Conservation (phyloP, 2,113 vertebrate species). For the Odocoileus hemionus region DNA sequence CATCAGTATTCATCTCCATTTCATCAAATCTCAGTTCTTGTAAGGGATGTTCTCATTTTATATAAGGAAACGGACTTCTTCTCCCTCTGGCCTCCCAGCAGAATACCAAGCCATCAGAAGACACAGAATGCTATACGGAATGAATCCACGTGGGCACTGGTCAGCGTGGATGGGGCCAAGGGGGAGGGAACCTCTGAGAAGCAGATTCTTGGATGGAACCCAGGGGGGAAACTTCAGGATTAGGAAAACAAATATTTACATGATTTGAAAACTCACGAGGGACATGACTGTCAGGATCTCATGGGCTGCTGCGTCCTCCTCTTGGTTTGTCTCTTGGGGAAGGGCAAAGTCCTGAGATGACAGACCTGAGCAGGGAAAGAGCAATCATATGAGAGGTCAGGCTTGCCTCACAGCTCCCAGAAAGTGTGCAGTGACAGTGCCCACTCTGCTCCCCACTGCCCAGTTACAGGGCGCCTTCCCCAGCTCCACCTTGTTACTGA, state of each 20-base stretch:
- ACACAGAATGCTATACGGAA: neutral
- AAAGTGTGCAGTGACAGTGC: neutral
- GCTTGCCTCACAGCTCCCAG: neutral
- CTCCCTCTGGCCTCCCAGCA: neutral
- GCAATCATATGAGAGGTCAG: neutral
- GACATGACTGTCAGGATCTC: slow-evolving; percentile 38
- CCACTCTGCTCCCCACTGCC: neutral
- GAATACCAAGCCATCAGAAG: neutral
- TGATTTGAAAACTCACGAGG: slow-evolving; percentile 51
- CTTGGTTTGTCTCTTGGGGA: neutral
- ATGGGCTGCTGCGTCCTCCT: neutral
- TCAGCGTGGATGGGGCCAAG: rapidly evolving
- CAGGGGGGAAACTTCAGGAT: neutral
- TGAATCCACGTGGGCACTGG: neutral
- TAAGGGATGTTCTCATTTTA: neutral
- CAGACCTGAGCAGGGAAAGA: slow-evolving; percentile 35
- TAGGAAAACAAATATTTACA: slow-evolving; percentile 43
- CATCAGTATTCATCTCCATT: neutral
- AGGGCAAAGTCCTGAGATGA: neutral
- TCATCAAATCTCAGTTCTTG: neutral
- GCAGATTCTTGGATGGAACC: neutral
- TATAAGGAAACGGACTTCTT: neutral
- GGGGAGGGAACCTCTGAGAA: neutral
- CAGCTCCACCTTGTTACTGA: neutral
- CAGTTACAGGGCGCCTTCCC: neutral